These are phyloP conservation scores for Achlya flavicornis DNA, from an alignment of 2,888 invertebrate genomes.

Conservation along the genomic window DNA sequence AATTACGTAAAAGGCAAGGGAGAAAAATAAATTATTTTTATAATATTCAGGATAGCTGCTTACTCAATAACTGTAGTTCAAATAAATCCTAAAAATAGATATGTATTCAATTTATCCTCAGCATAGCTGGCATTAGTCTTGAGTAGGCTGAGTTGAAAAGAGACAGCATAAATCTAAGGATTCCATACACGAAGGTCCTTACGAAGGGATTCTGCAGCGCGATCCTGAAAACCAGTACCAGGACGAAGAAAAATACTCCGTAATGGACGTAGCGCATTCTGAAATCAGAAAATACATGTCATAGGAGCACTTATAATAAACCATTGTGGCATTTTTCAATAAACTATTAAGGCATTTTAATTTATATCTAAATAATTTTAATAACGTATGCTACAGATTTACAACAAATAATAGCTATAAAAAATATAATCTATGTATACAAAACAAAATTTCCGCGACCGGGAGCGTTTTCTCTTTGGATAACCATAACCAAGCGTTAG, in stretches of 20 bases:
- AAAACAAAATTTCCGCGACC: no score
- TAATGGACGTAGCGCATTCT: constrained; percentile 69
- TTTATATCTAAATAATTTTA: no score
- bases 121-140: constrained; percentile 14
- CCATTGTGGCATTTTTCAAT: background rate
- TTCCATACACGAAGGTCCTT: constrained; percentile 51
- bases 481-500: no score
- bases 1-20: no score
- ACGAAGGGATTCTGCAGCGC: constrained; percentile 54
- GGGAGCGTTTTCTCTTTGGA: no score
- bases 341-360: no score
- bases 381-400: no score
- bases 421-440: no score
- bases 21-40: background rate
- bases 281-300: constrained; percentile 33
- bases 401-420: no score
- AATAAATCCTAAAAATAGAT: background rate
- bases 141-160: constrained; percentile 41
- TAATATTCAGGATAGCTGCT: background rate
- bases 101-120: background rate
- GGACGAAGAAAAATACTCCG: constrained; percentile 46
- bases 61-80: no score
- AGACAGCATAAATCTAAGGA: constrained; percentile 49
- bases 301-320: background rate
- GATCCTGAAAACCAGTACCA: constrained; percentile 54